These are phyloP conservation scores for Dendropsophus ebraccatus DNA, from an alignment of 2,113 vertebrate genomes.

Conservation along the genomic window DNA sequence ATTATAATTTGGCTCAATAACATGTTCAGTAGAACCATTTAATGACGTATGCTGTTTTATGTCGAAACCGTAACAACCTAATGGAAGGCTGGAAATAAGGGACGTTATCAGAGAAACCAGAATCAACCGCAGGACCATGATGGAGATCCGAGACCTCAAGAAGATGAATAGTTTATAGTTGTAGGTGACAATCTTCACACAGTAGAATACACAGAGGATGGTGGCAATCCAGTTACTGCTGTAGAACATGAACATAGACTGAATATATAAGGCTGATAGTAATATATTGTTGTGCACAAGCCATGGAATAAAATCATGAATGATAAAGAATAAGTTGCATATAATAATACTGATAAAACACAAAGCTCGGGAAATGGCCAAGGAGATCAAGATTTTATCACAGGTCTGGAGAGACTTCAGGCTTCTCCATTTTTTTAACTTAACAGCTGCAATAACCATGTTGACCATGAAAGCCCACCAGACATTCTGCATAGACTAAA, in stretches of 20 bases:
- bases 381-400: no score
- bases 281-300: neutral
- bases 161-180: no score
- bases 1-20: neutral
- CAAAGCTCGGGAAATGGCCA: neutral
- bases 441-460: no score
- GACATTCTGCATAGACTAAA: no score
- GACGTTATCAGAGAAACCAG: neutral
- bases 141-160: no score
- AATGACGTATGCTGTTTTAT: neutral
- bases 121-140: neutral
- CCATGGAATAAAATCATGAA: neutral
- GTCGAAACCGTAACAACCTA: neutral
- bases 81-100: neutral
- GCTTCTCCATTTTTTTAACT: no score
- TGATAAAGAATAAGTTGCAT: neutral
- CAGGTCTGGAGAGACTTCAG: no score
- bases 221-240: neutral
- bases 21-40: neutral
- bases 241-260: neutral
- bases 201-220: neutral
- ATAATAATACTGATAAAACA: neutral
- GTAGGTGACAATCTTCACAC: neutral
- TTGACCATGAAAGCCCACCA: no score
- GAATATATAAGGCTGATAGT: neutral